These are phyloP conservation scores for Drosophila jambulina DNA, from an alignment of 1,140 invertebrate genomes.

Conservation along the genomic window DNA sequence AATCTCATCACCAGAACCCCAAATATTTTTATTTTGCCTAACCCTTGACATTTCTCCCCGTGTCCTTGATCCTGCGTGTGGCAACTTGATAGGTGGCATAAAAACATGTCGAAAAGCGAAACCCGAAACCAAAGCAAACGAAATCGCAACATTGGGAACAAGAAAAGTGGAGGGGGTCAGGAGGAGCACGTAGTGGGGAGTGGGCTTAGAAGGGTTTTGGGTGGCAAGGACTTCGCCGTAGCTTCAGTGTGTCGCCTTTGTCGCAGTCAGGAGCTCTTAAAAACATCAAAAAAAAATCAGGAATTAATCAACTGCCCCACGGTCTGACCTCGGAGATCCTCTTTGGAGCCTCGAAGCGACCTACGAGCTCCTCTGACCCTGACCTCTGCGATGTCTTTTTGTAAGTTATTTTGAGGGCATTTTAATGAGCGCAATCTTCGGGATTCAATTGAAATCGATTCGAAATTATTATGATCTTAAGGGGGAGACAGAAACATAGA, in stretches of 20 bases:
- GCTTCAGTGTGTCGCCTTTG: slow-evolving; percentile 27
- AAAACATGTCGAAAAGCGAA: slow-evolving; percentile 36
- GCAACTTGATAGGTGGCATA: slow-evolving; percentile 40
- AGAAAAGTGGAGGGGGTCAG: neutral
- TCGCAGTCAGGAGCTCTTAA: slow-evolving; percentile 53
- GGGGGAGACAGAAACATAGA: neutral
- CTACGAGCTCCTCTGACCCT: slow-evolving; percentile 27
- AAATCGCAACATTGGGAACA: slow-evolving; percentile 30
- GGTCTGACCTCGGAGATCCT: slow-evolving; percentile 18
- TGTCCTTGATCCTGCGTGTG: slow-evolving; percentile 29
- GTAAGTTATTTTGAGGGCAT: slow-evolving; percentile 8
- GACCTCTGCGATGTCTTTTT: neutral
- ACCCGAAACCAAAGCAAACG: slow-evolving; percentile 37
- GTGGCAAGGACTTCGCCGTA: neutral
- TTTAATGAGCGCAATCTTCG: slow-evolving; percentile 36
- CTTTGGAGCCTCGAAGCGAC: slow-evolving; percentile 15
- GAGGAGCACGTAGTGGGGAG: neutral
- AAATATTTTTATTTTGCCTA: no score
- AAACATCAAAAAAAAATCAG: slow-evolving; percentile 70
- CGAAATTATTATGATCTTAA: neutral
- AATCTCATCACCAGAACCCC: no score
- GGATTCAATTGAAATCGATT: slow-evolving; percentile 14
- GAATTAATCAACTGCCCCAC: slow-evolving; percentile 66
- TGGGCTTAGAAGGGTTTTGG: neutral
- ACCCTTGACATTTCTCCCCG: neutral